Evolutionary conservation across 2,113 vertebrate species (phyloP).

Genomic region (Muscicapa adusta): DNA sequence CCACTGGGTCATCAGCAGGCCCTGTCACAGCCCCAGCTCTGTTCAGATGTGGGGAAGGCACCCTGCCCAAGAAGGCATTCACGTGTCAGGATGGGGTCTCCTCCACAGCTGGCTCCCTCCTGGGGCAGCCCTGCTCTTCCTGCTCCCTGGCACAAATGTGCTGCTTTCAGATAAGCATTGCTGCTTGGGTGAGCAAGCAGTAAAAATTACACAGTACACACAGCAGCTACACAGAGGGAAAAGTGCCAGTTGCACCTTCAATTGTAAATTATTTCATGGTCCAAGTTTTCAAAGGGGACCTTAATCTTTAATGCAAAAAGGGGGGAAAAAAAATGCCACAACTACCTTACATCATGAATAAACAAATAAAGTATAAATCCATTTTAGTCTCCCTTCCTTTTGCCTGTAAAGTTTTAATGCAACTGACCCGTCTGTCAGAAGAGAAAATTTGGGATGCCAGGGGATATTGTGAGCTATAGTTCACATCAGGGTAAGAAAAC

Average conservation of each 20-base stretch:
- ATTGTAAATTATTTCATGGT: background rate
- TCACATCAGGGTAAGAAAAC: background rate
- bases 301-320: background rate
- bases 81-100: fast-evolving
- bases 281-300: background rate
- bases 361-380: background rate
- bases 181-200: background rate
- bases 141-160: background rate
- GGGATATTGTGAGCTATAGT: background rate
- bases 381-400: background rate
- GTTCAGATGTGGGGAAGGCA: fast-evolving
- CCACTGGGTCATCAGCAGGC: fast-evolving
- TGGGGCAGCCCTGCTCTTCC: background rate
- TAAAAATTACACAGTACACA: background rate
- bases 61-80: background rate
- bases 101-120: fast-evolving
- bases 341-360: background rate
- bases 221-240: background rate
- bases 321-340: fast-evolving
- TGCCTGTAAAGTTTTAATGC: background rate
- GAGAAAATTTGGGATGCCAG: background rate
- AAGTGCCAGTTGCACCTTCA: background rate
- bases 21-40: background rate
- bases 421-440: background rate
- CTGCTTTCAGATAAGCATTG: background rate